Base-by-base conservation (phyloP, 2,888 invertebrate genomes). In the Choreutis nemorana region DNA sequence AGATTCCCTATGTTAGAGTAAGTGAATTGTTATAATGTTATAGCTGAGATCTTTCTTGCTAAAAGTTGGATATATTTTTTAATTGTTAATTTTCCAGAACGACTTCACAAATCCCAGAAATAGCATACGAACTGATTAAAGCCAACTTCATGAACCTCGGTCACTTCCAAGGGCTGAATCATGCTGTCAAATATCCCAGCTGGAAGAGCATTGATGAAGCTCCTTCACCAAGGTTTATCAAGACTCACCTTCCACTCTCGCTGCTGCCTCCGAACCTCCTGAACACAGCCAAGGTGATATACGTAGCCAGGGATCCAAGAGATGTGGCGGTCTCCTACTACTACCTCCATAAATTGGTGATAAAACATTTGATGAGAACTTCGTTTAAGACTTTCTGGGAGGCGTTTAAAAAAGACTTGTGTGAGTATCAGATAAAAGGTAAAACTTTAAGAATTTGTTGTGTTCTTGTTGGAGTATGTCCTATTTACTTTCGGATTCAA, bases 1-100 rank as follows among this genome's bases (percentile, higher is more conserved):
- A 63, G 90, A 47, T 89, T 87, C 48, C 89, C 89, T 3, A 90
- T 87, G 80, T 56, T 87, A 35, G 86, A 87, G 87, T 85, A 61
- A 82, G 82, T 73, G 33, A 18, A 5, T 21, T 6, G 4, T 9
- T 4, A n/a, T 7, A n/a, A 23, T n/a, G 4, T 23, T 23, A 23
- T 23, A 18, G 5, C 5, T 18, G 18, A 18, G 8, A 6, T 18
- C 5, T 18, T 18, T 18, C 8, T 6, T 18, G 5, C 18, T 8
- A 18, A 18, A 6, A 6, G 8, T 18, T 8, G 8, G 5, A 18
- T 18, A 6, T 8, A 18, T 26, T 27, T 16, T 4, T 27, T 15
- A 14, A 28, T 3, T 12, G 1, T 21, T 28, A 12, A 28, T 10
- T 24, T 53, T 51, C 9, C 59, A 77, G 77, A 45, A 44, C 45